Conservation (phyloP, 37 sponge, comb jelly and placozoan species). For the Tethya wilhelma region DNA sequence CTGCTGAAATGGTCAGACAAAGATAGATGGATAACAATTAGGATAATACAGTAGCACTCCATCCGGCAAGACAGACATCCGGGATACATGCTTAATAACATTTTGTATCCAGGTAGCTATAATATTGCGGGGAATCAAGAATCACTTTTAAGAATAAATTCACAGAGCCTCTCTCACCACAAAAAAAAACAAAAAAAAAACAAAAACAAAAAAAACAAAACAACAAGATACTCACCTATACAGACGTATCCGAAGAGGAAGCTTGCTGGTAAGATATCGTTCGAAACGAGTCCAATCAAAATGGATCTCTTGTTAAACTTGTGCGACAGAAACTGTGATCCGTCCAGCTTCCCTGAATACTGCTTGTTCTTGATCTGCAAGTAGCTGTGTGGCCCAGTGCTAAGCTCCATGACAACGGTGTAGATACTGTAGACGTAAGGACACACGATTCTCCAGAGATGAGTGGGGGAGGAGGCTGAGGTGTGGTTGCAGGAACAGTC, state of each 20-base stretch:
- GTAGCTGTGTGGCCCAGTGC: not conserved
- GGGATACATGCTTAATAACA: too few species aligned
- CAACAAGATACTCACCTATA: slow-evolving; percentile 9
- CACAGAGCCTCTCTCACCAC: too few species aligned
- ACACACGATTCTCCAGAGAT: not conserved
- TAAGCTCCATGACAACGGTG: not conserved
- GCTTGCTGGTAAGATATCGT: not conserved
- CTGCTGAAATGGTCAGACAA: too few species aligned
- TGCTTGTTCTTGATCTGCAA: not conserved
- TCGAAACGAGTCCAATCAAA: not conserved
- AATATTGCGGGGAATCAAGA: too few species aligned
- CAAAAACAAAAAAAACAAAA: not conserved
- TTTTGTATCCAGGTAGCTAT: too few species aligned
- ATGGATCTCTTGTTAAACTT: not conserved
- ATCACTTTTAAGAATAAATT: too few species aligned
- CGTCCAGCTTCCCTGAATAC: not conserved
- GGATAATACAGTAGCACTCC: too few species aligned
- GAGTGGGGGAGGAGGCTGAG: not conserved
- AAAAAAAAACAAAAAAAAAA: too few species aligned
- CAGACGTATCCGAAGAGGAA: not conserved
- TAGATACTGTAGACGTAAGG: not conserved
- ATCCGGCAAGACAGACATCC: too few species aligned
- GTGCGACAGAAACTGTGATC: not conserved
- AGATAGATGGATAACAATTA: too few species aligned
- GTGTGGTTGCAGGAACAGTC: too few species aligned